Conservation (phyloP, 2,888 invertebrate genomes). For the Odontomyia ornata region DNA sequence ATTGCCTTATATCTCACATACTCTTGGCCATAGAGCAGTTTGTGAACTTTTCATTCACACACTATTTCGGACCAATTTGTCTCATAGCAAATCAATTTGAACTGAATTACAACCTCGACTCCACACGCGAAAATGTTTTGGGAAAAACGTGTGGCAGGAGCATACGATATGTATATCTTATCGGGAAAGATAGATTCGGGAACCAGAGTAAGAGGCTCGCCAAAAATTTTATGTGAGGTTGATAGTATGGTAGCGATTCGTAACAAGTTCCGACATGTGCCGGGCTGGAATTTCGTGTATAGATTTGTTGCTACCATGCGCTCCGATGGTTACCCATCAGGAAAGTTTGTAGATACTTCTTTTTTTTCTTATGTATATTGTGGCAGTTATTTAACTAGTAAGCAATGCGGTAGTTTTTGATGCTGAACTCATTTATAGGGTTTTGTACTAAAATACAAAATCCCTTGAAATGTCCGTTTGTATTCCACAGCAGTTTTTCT, state of each 20-base stretch:
- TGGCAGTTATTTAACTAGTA: no score
- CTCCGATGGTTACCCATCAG: neutral
- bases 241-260: slow-evolving; percentile 7
- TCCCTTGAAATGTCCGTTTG: no score
- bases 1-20: slow-evolving; percentile 27
- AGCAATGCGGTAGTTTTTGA: no score
- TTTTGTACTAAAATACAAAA: no score
- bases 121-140: neutral
- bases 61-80: no score
- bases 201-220: neutral
- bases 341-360: neutral
- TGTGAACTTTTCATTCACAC: slow-evolving; percentile 34
- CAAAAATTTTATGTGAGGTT: neutral
- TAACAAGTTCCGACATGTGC: slow-evolving; percentile 39
- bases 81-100: no score
- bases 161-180: neutral
- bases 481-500: no score
- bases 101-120: neutral
- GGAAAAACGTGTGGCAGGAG: neutral
- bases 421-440: no score
- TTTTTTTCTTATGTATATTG: no score
- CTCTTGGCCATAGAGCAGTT: neutral
- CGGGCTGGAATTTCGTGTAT: slow-evolving; percentile 9
- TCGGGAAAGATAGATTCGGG: neutral
- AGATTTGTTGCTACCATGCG: neutral